Conservation (phyloP, 2,113 vertebrate species). For the Oreochromis aureus region DNA sequence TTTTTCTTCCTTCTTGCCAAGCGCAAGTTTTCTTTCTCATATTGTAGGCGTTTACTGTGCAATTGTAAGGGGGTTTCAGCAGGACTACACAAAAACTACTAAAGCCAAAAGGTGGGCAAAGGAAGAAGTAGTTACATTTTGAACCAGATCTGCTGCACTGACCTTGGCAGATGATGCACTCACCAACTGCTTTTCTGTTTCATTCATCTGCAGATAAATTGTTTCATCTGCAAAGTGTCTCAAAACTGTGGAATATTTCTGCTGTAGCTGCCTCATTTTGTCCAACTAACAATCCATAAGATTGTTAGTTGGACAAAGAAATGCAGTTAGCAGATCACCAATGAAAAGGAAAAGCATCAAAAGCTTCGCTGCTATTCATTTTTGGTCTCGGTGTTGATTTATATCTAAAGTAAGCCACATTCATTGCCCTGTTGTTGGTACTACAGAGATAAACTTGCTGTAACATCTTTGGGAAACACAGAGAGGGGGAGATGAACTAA, state of each 20-base stretch:
- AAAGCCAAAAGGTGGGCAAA: background rate
- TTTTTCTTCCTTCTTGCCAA: background rate
- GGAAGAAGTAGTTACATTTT: background rate
- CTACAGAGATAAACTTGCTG: background rate
- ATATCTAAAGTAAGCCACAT: background rate
- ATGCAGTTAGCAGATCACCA: background rate
- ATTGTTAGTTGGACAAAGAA: background rate
- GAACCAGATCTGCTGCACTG: background rate
- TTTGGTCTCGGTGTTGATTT: background rate
- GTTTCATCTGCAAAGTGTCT: background rate
- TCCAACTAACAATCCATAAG: background rate
- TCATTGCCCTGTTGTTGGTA: background rate
- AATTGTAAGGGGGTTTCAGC: fast-evolving
- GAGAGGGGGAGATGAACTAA: background rate
- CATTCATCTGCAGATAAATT: background rate
- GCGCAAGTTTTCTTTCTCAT: background rate
- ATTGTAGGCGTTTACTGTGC: background rate
- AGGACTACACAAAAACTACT: fast-evolving
- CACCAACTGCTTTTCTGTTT: background rate
- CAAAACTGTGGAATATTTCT: background rate
- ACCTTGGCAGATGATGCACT: background rate
- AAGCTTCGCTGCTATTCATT: background rate
- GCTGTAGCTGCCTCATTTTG: background rate
- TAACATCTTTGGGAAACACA: background rate
- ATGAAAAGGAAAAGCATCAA: background rate